These are phyloP conservation scores for Avahi laniger DNA, from an alignment of 2,797 vertebrate genomes.

Conservation along the genomic window DNA sequence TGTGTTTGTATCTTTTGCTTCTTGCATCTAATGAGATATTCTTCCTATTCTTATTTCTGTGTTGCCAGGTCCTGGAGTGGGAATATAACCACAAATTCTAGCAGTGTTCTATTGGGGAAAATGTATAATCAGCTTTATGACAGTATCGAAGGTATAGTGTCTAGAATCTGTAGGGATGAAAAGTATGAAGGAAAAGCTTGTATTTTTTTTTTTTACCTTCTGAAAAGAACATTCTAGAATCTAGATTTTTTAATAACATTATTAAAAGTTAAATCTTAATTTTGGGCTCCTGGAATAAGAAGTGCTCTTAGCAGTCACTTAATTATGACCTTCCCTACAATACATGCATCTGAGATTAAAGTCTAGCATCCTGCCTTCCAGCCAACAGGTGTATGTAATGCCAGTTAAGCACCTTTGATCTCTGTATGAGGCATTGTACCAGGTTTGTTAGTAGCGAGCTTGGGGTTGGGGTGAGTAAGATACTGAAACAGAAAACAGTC, in stretches of 20 bases:
- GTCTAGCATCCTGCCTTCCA: neutral
- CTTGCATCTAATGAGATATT: neutral
- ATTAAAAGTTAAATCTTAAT: neutral
- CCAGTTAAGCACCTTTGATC: neutral
- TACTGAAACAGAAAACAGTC: neutral
- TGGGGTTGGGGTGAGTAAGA: neutral
- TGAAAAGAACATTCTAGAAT: neutral
- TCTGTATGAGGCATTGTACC: neutral
- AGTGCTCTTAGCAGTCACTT: neutral
- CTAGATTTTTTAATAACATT: neutral
- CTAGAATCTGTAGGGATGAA: neutral
- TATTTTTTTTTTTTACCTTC: neutral
- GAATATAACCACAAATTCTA: neutral
- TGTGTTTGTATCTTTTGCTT: neutral
- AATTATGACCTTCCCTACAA: neutral
- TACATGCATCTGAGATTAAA: neutral
- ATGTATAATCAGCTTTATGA: neutral
- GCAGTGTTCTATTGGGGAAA: neutral
- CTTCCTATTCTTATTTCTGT: neutral
- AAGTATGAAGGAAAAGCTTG: neutral
- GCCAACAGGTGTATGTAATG: neutral
- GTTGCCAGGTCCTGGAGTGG: neutral
- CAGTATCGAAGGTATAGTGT: neutral
- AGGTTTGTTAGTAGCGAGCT: neutral
- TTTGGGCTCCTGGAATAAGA: neutral